Percentiles rank a stretch among this genome's conserved stretches.
phyloP scores from a whole-genome alignment of 2,797 vertebrate species.

The Anableps anableps region DNA sequence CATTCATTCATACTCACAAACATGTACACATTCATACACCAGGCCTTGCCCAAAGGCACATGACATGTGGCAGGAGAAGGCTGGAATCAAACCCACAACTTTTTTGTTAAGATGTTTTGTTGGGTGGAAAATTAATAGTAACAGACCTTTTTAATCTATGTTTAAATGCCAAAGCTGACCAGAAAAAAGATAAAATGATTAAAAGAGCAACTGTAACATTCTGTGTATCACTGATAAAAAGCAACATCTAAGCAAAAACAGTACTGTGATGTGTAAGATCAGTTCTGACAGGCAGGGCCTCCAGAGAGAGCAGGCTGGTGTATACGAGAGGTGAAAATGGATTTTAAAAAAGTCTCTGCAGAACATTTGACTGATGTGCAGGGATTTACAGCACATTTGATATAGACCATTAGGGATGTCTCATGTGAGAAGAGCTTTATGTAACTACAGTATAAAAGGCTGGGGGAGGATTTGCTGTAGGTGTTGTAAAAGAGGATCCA shows the following conservation, averaged over 20 bases:
- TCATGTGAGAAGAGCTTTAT: conserved; percentile 45
- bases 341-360: conserved; percentile 4
- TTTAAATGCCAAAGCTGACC: conserved; percentile 2
- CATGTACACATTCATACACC: neutral
- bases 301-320: conserved; percentile 23
- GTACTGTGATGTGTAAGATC: conserved; percentile 34
- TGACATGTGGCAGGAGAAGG: neutral
- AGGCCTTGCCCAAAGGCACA: neutral
- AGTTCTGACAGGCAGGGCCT: conserved; percentile 35
- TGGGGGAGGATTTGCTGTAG: conserved; percentile 40
- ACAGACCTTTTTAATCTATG: neutral
- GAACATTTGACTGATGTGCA: conserved; percentile 37
- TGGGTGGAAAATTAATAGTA: neutral
- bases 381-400: conserved; percentile 40
- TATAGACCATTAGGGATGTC: conserved; percentile 27
- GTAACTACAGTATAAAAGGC: conserved; percentile 34
- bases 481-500: conserved; percentile 31
- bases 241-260: conserved; percentile 22
- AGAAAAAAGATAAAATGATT: neutral
- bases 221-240: conserved; percentile 22
- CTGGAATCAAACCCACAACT: neutral
- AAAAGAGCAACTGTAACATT: conserved; percentile 9
- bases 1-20: neutral
- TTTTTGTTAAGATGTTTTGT: neutral
- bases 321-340: conserved; percentile 27